phyloP scores from a whole-genome alignment of 2,888 invertebrate genomes.

The Tetropium fuscum region DNA sequence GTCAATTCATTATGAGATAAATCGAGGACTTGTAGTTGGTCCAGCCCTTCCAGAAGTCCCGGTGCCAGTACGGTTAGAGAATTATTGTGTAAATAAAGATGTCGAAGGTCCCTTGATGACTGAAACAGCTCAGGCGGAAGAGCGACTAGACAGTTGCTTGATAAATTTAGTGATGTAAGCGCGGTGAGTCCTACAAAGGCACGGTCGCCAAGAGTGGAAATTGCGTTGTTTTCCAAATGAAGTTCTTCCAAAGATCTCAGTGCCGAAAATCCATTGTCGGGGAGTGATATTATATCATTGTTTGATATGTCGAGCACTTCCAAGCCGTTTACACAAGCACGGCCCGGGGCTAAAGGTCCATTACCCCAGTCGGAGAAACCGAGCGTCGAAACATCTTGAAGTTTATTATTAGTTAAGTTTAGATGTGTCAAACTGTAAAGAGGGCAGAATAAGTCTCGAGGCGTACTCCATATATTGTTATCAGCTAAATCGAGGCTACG shows the following conservation, averaged over 20 bases:
- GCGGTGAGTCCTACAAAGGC: constrained; percentile 79
- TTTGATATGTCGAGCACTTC: constrained; percentile 79
- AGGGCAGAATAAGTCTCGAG: constrained; percentile 79
- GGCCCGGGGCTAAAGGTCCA: constrained; percentile 70
- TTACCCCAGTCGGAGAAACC: constrained; percentile 81
- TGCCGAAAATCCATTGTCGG: constrained; percentile 78
- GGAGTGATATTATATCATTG: constrained; percentile 79
- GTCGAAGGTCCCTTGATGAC: constrained; percentile 77
- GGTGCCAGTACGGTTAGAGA: constrained; percentile 81
- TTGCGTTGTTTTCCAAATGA: constrained; percentile 80
- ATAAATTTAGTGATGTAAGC: constrained; percentile 80
- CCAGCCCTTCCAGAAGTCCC: constrained; percentile 78
- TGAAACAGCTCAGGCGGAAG: constrained; percentile 84
- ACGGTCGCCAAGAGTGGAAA: constrained; percentile 79
- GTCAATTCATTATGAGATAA: constrained; percentile 80
- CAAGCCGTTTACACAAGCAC: constrained; percentile 77
- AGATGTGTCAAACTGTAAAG: constrained; percentile 76
- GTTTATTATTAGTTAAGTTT: constrained; percentile 81
- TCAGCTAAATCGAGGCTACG: constrained; percentile 78
- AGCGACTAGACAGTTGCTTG: constrained; percentile 81
- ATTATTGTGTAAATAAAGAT: constrained; percentile 83
- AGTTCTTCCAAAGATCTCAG: constrained; percentile 77
- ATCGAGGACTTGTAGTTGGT: constrained; percentile 80
- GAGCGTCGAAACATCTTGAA: constrained; percentile 82
- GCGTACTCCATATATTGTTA: constrained; percentile 83